A percentile compares a stretch with the other conserved stretches of the same genome.
These are phyloP conservation scores for Rhagoletis pomonella DNA, from an alignment of 1,140 invertebrate genomes.

Conservation along the genomic window DNA sequence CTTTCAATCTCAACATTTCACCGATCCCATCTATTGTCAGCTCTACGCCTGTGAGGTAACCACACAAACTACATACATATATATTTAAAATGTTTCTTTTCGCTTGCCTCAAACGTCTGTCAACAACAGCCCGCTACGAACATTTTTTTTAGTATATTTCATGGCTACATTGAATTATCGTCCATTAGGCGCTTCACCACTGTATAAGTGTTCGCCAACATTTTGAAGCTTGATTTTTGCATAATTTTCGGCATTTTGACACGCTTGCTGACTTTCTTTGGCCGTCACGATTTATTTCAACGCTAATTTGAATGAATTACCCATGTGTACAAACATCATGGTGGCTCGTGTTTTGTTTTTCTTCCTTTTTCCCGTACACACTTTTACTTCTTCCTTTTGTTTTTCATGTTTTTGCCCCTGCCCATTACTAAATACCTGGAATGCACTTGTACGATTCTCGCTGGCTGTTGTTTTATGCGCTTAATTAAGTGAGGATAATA, in stretches of 20 bases:
- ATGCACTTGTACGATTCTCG: neutral
- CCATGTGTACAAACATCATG: neutral
- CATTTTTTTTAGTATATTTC: neutral
- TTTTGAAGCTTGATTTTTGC: neutral
- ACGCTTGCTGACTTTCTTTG: neutral
- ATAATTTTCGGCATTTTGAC: neutral
- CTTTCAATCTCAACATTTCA: slow-evolving; percentile 2
- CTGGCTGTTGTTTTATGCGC: neutral
- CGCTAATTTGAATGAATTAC: slow-evolving; percentile 34
- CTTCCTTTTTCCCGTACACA: neutral
- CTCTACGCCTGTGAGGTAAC: too few relatives aligned
- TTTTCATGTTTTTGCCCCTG: neutral
- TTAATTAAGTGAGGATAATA: slow-evolving; percentile 32
- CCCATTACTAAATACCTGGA: neutral
- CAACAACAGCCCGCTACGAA: neutral
- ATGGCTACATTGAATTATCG: neutral
- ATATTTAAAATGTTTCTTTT: neutral
- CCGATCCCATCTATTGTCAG: neutral
- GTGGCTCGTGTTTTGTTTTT: neutral
- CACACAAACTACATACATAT: neutral
- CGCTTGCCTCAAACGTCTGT: neutral
- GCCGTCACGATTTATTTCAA: neutral
- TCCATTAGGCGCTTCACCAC: neutral
- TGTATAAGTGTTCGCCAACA: neutral
- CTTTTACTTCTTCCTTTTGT: neutral